Conservation (phyloP, 1,140 invertebrate genomes). For the Drosophila sp. region DNA sequence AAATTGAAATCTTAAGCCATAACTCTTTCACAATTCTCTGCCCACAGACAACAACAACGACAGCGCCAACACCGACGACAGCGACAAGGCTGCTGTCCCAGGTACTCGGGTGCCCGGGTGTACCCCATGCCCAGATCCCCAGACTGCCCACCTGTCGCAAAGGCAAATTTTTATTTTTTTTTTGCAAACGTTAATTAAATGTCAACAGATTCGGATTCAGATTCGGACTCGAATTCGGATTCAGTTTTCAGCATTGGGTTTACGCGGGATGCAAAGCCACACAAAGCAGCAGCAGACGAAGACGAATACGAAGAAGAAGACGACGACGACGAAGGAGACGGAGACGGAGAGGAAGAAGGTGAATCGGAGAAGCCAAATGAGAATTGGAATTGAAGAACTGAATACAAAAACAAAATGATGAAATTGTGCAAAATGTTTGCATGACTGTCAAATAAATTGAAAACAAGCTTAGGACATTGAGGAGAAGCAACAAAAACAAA, state of each 20-base stretch:
- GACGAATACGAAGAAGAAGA: neutral
- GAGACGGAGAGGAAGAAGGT: constrained; percentile 6
- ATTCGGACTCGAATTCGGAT: constrained; percentile 5
- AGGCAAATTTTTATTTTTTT: constrained; percentile 47
- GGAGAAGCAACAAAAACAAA: constrained; percentile 6
- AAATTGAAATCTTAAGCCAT: constrained; percentile 12
- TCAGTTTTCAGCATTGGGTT: constrained; percentile 22
- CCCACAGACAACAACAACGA: constrained; percentile 28
- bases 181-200: constrained; percentile 72
- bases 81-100: constrained; percentile 23
- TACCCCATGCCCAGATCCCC: constrained; percentile 7
- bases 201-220: constrained; percentile 58
- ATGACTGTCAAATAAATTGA: constrained; percentile 71
- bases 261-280: constrained; percentile 49
- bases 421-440: constrained; percentile 70
- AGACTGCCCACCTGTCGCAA: constrained; percentile 62
- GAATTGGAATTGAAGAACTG: constrained; percentile 35
- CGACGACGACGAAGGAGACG: too few species aligned
- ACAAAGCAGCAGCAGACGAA: neutral
- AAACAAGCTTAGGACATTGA: neutral
- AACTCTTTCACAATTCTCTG: constrained; percentile 36
- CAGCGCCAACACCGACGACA: constrained; percentile 9
- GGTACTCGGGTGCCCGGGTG: constrained; percentile 3
- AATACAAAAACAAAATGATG: constrained; percentile 13
- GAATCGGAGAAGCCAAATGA: constrained; percentile 30